Conservation (phyloP, 1,140 invertebrate species). For the Bilobella aurantiaca region DNA sequence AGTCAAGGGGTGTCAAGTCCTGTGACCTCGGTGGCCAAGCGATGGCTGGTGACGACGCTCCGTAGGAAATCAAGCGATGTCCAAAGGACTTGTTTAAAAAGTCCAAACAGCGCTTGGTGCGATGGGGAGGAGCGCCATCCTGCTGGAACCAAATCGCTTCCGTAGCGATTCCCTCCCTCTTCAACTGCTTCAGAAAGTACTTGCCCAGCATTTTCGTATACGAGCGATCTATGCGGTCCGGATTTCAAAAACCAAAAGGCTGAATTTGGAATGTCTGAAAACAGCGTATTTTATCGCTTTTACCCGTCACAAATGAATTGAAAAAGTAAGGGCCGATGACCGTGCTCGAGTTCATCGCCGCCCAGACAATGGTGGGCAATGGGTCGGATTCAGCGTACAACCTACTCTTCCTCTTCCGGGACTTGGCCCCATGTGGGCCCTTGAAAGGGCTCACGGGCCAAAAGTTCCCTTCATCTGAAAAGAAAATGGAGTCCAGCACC, state of each 20-base stretch:
- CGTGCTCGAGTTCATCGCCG: conserved; percentile 22
- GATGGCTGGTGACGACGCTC: not conserved
- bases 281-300: not conserved
- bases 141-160: conserved; percentile 29
- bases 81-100: conserved; percentile 21
- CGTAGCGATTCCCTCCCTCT: conserved; percentile 10
- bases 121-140: conserved; percentile 26
- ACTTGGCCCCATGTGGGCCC: not conserved
- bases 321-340: conserved; percentile 33
- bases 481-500: conserved; percentile 22
- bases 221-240: conserved; percentile 19
- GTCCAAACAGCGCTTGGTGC: conserved; percentile 4
- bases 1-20: conserved; percentile 33
- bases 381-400: conserved; percentile 17
- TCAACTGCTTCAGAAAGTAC: conserved; percentile 21
- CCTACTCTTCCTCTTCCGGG: not conserved
- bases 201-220: conserved; percentile 27
- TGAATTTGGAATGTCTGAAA: too few species aligned
- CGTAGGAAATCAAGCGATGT: conserved; percentile 19
- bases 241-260: too few species aligned
- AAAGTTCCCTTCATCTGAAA: conserved; percentile 32
- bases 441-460: not conserved
- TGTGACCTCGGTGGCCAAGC: conserved; percentile 28
- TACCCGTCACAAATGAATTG: conserved; percentile 31
- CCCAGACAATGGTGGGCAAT: conserved; percentile 31